A percentile compares a stretch with the other conserved stretches of the same genome.
Conservation (phyloP, 2,888 invertebrate species). For the Hybos culiciformis region DNA sequence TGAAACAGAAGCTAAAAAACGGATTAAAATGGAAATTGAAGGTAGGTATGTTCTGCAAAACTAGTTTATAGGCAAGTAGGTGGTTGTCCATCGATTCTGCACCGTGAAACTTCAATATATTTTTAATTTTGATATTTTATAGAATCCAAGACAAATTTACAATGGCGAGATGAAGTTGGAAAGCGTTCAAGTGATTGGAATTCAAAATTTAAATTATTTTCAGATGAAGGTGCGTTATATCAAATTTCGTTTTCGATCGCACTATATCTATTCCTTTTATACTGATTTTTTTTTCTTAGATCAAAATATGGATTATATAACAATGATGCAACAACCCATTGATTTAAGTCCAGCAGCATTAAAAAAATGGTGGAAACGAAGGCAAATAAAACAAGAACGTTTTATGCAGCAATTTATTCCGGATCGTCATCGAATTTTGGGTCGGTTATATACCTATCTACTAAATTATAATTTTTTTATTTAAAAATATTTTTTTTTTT, state of each 20-base stretch:
- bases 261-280: no score
- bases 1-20: background rate
- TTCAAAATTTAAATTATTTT: conserved; percentile 44
- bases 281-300: no score
- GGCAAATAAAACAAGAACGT: conserved; percentile 39
- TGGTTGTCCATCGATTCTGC: no score
- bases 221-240: no score
- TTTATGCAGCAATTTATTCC: conserved; percentile 45
- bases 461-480: no score
- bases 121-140: no score
- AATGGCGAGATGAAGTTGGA: conserved; percentile 49
- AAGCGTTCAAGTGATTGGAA: conserved; percentile 44
- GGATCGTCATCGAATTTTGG: conserved; percentile 44
- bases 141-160: conserved; percentile 37
- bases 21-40: background rate
- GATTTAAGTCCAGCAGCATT: conserved; percentile 39
- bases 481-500: no score
- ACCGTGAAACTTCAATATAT: no score
- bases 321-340: conserved; percentile 37
- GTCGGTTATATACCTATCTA: no score
- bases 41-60: no score
- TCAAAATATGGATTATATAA: conserved; percentile 36
- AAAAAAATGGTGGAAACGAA: conserved; percentile 43
- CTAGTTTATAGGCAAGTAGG: no score
- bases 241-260: no score